Evolutionary conservation across 2,797 vertebrate species (phyloP).

Genomic region (Cottoperca gobio): DNA sequence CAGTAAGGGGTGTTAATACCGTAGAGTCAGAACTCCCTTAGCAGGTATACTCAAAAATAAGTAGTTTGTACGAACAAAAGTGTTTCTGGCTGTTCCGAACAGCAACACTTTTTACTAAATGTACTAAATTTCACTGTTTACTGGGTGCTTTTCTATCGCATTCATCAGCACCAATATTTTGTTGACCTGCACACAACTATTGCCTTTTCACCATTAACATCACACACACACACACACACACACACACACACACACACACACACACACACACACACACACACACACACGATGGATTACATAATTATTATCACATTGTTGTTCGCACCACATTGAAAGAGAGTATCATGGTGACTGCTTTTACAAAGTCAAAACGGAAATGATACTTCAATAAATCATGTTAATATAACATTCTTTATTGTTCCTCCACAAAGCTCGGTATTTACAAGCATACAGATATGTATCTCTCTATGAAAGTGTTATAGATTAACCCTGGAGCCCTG

Average conservation of each 20-base stretch:
- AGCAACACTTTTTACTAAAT: too few species aligned
- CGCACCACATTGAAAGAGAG: conserved; percentile 19
- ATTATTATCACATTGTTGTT: conserved; percentile 32
- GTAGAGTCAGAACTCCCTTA: background rate
- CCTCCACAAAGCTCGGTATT: conserved; percentile 21
- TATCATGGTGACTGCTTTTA: conserved; percentile 38
- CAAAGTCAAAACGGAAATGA: conserved; percentile 19
- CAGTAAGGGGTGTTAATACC: background rate
- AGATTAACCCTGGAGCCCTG: conserved; percentile 17
- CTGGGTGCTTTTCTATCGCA: background rate
- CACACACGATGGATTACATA: conserved; percentile 39
- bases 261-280: conserved; percentile 6
- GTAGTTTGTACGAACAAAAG: background rate
- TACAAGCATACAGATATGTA: conserved; percentile 6
- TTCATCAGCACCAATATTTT: background rate
- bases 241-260: conserved; percentile 7
- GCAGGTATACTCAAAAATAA: background rate
- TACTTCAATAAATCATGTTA: conserved; percentile 19
- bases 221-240: conserved; percentile 5
- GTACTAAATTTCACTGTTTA: too few species aligned
- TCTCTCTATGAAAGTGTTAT: conserved; percentile 19
- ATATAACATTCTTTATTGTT: conserved; percentile 29
- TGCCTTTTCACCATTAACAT: conserved; percentile 6
- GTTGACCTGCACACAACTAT: background rate
- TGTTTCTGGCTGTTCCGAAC: background rate